Evolutionary conservation across 2,888 invertebrate species (phyloP).

Genomic region (Podotricha telesiphe): DNA sequence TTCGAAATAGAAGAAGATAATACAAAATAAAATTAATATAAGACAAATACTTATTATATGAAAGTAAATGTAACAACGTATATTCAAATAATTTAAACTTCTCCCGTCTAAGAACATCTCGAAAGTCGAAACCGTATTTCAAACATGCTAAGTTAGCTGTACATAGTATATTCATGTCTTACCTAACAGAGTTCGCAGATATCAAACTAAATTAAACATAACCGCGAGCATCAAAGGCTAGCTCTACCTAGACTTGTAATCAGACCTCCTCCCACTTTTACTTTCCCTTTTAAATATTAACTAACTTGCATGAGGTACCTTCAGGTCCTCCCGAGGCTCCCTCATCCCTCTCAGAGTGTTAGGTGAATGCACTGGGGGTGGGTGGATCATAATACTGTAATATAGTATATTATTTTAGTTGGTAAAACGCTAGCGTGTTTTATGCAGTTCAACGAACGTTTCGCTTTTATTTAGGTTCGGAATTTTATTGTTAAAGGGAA

Average conservation of each 20-base stretch:
- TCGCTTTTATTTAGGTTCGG: slow-evolving; percentile 31
- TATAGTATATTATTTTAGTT: slow-evolving; percentile 50
- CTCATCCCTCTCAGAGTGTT: slow-evolving; percentile 49
- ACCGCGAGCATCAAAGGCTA: slow-evolving; percentile 41
- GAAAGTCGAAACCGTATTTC: not conserved
- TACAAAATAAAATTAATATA: no score
- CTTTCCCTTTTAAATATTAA: slow-evolving; percentile 79
- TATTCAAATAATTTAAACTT: not conserved
- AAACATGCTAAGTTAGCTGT: not conserved
- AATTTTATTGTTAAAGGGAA: slow-evolving; percentile 20
- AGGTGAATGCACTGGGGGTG: slow-evolving; percentile 65
- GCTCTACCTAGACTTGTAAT: slow-evolving; percentile 47
- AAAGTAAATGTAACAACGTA: not conserved
- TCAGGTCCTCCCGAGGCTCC: slow-evolving; percentile 42
- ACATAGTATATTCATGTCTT: slow-evolving; percentile 1
- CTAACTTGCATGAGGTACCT: slow-evolving; percentile 77
- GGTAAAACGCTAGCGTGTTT: slow-evolving; percentile 46
- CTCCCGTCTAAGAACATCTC: not conserved
- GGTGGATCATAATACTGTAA: slow-evolving; percentile 24
- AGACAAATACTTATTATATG: not conserved
- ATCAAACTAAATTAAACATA: slow-evolving; percentile 39
- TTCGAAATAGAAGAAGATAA: no score
- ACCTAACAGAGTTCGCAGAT: slow-evolving; percentile 28
- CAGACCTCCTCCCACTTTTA: slow-evolving; percentile 60
- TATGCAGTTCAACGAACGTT: slow-evolving; percentile 51